These are phyloP conservation scores for Lasiurus cinereus DNA, from an alignment of 2,113 vertebrate genomes.

Conservation along the genomic window DNA sequence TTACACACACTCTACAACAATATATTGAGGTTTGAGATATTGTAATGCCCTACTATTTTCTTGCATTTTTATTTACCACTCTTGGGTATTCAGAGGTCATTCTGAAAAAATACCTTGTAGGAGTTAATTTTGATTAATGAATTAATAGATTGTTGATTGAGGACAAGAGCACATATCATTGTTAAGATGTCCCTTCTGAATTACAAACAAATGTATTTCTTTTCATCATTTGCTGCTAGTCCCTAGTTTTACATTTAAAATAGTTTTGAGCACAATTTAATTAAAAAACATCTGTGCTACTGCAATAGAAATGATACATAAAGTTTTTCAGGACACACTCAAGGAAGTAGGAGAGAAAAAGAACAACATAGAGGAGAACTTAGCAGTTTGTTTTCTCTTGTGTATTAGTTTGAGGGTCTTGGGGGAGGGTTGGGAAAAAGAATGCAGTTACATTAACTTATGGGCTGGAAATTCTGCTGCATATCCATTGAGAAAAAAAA, in stretches of 20 bases:
- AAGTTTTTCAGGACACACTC: slow-evolving; percentile 33
- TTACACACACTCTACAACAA: not conserved
- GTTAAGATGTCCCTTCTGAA: slow-evolving; percentile 36
- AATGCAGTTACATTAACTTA: slow-evolving; percentile 38
- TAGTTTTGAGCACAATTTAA: slow-evolving; percentile 62
- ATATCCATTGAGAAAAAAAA: slow-evolving; percentile 74
- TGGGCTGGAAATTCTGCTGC: slow-evolving; percentile 60
- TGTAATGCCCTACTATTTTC: not conserved
- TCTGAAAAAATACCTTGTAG: not conserved
- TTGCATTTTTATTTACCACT: slow-evolving; percentile 27
- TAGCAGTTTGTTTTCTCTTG: slow-evolving; percentile 55
- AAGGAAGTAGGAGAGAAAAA: slow-evolving; percentile 38
- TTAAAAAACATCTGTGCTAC: slow-evolving; percentile 57
- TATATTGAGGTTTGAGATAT: not conserved
- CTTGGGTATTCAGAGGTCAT: not conserved
- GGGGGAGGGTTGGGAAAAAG: not conserved
- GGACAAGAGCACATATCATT: slow-evolving; percentile 1
- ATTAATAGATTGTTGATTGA: slow-evolving; percentile 22
- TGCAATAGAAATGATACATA: slow-evolving; percentile 47
- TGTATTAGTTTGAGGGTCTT: not conserved
- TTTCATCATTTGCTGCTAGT: slow-evolving; percentile 12
- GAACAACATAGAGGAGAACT: not conserved
- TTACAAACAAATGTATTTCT: slow-evolving; percentile 37
- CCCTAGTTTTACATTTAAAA: slow-evolving; percentile 41
- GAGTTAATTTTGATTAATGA: slow-evolving; percentile 37